Conservation (phyloP, 1,140 invertebrate genomes). For the Cyphomyrmex costatus region DNA sequence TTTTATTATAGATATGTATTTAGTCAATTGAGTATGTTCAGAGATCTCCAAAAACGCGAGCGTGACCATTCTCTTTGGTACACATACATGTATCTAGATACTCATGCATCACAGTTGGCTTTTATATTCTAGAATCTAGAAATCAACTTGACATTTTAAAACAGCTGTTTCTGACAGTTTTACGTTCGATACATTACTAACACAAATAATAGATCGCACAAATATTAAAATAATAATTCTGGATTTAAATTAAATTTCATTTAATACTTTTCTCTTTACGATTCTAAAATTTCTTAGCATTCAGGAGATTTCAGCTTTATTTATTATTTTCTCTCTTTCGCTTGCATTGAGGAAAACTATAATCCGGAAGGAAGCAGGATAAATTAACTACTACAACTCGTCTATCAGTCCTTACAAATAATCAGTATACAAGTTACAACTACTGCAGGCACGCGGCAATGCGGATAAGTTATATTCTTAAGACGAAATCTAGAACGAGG, state of each 20-base stretch:
- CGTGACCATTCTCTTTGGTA: too few species aligned
- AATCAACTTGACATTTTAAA: not conserved
- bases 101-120: too few species aligned
- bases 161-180: not conserved
- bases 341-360: not conserved
- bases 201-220: not conserved
- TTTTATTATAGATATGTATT: too few species aligned
- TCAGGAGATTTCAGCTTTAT: not conserved
- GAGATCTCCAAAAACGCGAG: too few species aligned
- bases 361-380: not conserved
- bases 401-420: not conserved
- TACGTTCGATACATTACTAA: not conserved
- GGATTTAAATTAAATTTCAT: not conserved
- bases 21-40: too few species aligned
- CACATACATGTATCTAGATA: too few species aligned
- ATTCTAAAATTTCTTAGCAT: not conserved
- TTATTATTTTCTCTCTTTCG: not conserved
- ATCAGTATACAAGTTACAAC: conserved; percentile 1
- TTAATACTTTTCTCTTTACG: not conserved
- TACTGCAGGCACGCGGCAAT: not conserved
- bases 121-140: not conserved
- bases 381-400: conserved; percentile 6
- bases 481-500: not conserved
- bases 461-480: conserved; percentile 8
- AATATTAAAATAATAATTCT: not conserved